Base-by-base conservation (phyloP, 2,888 invertebrate genomes). In the Ornithoptera alexandrae region DNA sequence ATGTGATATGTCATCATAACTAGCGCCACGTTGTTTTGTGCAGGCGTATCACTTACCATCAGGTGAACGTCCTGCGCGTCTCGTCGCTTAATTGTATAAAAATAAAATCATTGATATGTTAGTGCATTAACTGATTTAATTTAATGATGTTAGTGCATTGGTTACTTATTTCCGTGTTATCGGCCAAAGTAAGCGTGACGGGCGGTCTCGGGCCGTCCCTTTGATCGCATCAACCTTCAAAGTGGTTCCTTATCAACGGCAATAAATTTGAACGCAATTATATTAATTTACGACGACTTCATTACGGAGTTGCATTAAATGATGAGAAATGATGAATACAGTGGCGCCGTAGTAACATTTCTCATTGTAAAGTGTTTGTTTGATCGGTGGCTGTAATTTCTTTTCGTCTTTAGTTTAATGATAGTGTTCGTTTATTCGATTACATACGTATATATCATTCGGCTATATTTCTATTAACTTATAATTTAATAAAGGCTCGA, bases 211-310 rank as follows among this genome's bases (percentile, higher is more conserved):
- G 70, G 73, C 67, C 67, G 69, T 68, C 74, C 70, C 76, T 75
- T 78, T 77, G 78, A 75, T 75, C 75, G 69, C 72, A 71, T 67
- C 77, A 76, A 71, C 78, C 81, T 83, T 85, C 86, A 89, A 87
- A 89, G 81, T 77, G 75, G 72, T 73, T 74, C 72, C 75, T 82
- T 90, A 89, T 90, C 90, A 79, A 72, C 72, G 71, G 50, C 73
- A 83, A 87, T 90, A 88, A 88, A 89, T 90, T 83, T 83, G 75
- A 77, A 76, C 76, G 79, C 86, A 89, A 88, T 90, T 88, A 78
- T 74, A 73, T 74, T 77, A 77, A 76, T 74, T 77, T 76, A 74
- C 73, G 68, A 74, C 72, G 64, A 74, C 64, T 70, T 70, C 64
- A 67, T 70, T 70, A 67, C 42, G 20, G 50, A 46, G 53, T 63